Base-by-base conservation (phyloP, 2,113 vertebrate genomes). In the Chauna torquata region DNA sequence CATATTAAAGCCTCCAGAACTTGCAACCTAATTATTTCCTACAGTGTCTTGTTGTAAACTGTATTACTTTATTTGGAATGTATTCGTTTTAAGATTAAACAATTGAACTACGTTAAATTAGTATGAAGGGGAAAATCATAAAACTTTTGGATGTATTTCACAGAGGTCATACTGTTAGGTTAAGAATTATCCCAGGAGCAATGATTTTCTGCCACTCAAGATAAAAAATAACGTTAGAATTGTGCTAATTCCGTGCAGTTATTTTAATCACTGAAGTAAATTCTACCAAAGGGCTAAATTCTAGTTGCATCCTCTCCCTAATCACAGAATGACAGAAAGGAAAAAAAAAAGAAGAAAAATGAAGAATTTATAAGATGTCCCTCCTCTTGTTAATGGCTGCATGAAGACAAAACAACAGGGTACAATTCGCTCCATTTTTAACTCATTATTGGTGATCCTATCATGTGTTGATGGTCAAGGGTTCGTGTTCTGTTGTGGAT, bases 1-100 rank as follows among this genome's bases (percentile, higher is more conserved):
- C 78, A 2, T 94, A 91, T 97, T 98, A 98, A 97, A 98, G 93
- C 97, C 97, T 97, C 89, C 93, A 94, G 94, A 98, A 98, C 98
- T 97, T 96, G 97, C 98, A 97, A 90, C 94, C 96, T 98, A 97
- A 98, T 98, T 98, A 98, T 98, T 97, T 98, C 96, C 97, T 97
- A 65, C 95, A 89, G 94, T n/a, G 89, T 64, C 96, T 93, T 82
- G 61, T 93, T 97, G 97, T 96, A 97, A 97, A 90, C 93, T 76
- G 72, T 54, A 81, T 96, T 62, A 74, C 97, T 98, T 96, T 97
- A 72, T 97, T 97, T 96, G 92, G 95, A 96, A 96, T 32, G 16
- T 44, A 92, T 52, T 89, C 49, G 6, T 92, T 95, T 97, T 86
- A 38, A 96, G 92, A 96, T 92, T 81, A 97, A 95, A 96, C 94